Evolutionary conservation across 2,797 vertebrate genomes (phyloP), one percentile per base, ranked within the genome.

Genomic region (Xiphorhynchus erythropygius): DNA sequence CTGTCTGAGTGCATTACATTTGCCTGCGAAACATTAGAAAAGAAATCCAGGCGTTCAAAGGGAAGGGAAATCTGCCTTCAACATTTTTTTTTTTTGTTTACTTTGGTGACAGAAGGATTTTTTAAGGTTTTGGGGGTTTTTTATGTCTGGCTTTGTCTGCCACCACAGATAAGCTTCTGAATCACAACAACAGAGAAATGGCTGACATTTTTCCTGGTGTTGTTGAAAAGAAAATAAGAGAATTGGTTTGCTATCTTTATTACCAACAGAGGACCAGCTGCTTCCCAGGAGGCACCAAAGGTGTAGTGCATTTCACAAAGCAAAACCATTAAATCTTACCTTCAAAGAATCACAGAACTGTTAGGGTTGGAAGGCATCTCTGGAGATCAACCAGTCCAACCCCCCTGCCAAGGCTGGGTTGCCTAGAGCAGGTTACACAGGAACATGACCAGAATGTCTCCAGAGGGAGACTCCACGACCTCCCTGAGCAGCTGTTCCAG

Each of bases 341-440:
- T 59, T 47, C 14, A 47, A 16, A 24, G 41, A 71, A 65, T 53
- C 50, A 78, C 33, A 24, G 33, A 41, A n/a, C 28, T 59, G 13
- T 23, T 47, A 46, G 59, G 22, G 18, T 41, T 73, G 32, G 23
- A 47, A 41, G 23, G 30, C 30, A 35, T 39, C 46, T 53, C 46
- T 65, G 32, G 9, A 60, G 39, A n/a, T 24, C 30, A 53, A n/a
- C 23, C 35, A 21, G 13, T 35, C 18, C 46, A 53, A 32, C 1
- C 1, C 1, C 15, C 4, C 2, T 12, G 18, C 18, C 22, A n/a
- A 32, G 39, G 15, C 3, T 0, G 5, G 5, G 13, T 57, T 37
- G 11, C 21, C 37, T 39, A 57, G 30, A 32, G 39, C 9, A 78
- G 30, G 22, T 65, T 22, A 59, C 25, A 41, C 21, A 60, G 13